Evolutionary conservation across 2,888 invertebrate genomes (phyloP).

Genomic region (Margaritifera margaritifera): DNA sequence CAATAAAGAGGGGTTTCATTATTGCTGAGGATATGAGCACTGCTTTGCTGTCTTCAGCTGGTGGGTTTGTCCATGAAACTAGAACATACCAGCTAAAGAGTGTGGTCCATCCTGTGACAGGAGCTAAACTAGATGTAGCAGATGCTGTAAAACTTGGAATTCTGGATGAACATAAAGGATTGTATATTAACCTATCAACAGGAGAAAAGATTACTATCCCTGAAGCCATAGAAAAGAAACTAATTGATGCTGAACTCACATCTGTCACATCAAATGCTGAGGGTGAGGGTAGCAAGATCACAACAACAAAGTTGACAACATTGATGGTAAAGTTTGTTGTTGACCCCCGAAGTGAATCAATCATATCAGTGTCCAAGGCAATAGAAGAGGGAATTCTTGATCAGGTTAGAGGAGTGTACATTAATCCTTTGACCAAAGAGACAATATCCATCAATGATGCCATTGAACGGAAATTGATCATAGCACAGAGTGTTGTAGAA

Average conservation of each 20-base stretch:
- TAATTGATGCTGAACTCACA: constrained; percentile 76
- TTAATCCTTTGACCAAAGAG: constrained; percentile 77
- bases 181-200: constrained; percentile 81
- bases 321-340: constrained; percentile 76
- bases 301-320: constrained; percentile 65
- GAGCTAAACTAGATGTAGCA: constrained; percentile 83
- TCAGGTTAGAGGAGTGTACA: constrained; percentile 85
- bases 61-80: constrained; percentile 79
- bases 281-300: constrained; percentile 86
- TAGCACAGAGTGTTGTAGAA: constrained; percentile 78
- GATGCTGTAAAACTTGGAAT: constrained; percentile 95
- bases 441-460: constrained; percentile 83
- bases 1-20: constrained; percentile 85
- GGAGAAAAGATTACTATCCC: constrained; percentile 86
- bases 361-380: constrained; percentile 91
- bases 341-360: constrained; percentile 79
- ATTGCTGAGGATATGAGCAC: constrained; percentile 84
- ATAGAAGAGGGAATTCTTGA: constrained; percentile 92
- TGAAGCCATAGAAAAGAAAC: constrained; percentile 85
- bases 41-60: constrained; percentile 88
- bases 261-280: constrained; percentile 82
- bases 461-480: constrained; percentile 80
- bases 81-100: constrained; percentile 63
- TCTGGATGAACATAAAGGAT: constrained; percentile 82
- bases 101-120: constrained; percentile 81